phyloP scores from a whole-genome alignment of 2,113 vertebrate species.

The Alethe diademata region DNA sequence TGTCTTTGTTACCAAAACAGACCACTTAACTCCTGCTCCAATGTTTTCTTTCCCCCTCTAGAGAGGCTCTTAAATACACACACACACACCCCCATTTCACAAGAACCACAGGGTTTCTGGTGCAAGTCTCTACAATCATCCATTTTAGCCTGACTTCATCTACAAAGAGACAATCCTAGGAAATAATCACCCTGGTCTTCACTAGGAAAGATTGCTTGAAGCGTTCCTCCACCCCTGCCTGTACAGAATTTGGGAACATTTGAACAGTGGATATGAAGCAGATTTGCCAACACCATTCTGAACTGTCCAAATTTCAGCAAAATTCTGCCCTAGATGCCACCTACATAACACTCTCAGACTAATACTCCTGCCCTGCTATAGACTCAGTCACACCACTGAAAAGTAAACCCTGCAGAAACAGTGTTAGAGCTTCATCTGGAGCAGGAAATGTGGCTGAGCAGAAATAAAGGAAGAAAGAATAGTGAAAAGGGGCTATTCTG shows the following conservation, averaged over 20 bases:
- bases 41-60: background rate
- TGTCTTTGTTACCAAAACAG: background rate
- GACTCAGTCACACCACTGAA: background rate
- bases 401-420: background rate
- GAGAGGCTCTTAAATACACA: background rate
- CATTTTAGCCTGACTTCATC: background rate
- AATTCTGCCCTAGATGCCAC: background rate
- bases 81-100: background rate
- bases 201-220: background rate
- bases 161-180: background rate
- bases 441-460: background rate
- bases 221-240: background rate
- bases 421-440: background rate
- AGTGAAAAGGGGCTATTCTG: background rate
- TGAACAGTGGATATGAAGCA: background rate
- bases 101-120: background rate
- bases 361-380: background rate
- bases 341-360: background rate
- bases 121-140: background rate
- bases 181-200: background rate
- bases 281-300: background rate
- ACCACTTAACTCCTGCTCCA: background rate
- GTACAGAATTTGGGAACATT: background rate
- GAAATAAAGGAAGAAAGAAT: background rate
- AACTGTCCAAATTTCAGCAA: background rate